Evolutionary conservation across 2,113 vertebrate species (phyloP).

Genomic region (Laticauda colubrina): DNA sequence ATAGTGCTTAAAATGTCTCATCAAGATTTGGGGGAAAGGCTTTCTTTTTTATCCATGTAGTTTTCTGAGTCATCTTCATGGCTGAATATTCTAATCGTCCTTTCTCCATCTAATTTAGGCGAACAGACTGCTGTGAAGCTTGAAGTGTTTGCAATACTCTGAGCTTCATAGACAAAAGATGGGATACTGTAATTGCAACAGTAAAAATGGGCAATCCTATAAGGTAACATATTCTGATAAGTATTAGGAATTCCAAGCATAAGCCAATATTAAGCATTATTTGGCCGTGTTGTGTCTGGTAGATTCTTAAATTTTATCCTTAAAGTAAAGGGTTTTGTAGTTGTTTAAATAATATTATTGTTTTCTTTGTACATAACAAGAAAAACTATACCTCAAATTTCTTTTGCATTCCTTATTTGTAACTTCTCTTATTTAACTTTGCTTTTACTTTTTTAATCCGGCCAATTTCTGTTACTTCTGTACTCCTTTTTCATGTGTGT

Average conservation of each 20-base stretch:
- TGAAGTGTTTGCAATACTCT: not conserved
- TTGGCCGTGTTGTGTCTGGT: not conserved
- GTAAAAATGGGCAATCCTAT: not conserved
- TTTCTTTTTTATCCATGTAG: not conserved
- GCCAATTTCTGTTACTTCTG: not conserved
- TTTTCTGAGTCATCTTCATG: no score
- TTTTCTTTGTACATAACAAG: not conserved
- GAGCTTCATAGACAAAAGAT: not conserved
- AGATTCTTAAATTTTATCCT: not conserved
- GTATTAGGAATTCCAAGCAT: not conserved
- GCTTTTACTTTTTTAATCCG: conserved; percentile 1
- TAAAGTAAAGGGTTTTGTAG: not conserved
- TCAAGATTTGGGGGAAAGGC: not conserved
- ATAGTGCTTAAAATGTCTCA: not conserved
- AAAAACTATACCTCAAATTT: not conserved
- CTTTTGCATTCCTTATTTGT: not conserved
- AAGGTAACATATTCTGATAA: not conserved
- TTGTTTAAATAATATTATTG: not conserved
- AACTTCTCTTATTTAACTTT: not conserved
- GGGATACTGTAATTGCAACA: not conserved
- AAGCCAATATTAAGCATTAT: not conserved
- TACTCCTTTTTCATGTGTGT: not conserved
- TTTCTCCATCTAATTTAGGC: not conserved
- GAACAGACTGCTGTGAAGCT: not conserved
- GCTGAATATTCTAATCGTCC: not conserved